phyloP scores from a whole-genome alignment of 2,888 invertebrate genomes.

The Leptinotarsa peninsularis region DNA sequence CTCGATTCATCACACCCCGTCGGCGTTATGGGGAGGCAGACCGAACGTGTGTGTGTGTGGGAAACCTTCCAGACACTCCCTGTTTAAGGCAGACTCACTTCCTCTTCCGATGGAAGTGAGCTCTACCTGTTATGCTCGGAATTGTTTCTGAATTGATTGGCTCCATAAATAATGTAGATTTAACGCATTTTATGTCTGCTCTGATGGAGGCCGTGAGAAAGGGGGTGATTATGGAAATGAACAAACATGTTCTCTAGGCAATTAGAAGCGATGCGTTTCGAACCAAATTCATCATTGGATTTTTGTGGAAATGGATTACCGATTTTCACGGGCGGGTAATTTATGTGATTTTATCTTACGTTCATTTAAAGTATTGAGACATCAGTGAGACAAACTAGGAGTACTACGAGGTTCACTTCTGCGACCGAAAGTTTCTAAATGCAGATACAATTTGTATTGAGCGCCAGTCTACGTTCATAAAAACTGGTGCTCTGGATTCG shows the following conservation, averaged over 20 bases:
- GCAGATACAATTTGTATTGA: too few species aligned
- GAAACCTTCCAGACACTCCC: conserved; percentile 36
- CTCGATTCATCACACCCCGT: neutral
- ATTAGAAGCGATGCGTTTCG: neutral
- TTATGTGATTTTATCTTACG: neutral
- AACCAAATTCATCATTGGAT: neutral
- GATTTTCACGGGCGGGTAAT: neutral
- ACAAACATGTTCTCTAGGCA: neutral
- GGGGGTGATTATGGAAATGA: conserved; percentile 20
- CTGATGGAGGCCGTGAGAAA: conserved; percentile 19
- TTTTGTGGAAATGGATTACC: too few species aligned
- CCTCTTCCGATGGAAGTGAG: conserved; percentile 32
- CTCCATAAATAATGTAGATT: conserved; percentile 27
- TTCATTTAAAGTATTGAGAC: too few species aligned
- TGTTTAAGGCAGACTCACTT: conserved; percentile 38
- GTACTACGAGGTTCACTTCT: too few species aligned
- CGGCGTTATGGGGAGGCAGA: neutral
- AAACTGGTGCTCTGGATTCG: too few species aligned
- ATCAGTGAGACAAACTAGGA: too few species aligned
- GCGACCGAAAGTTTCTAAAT: too few species aligned
- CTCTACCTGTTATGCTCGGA: conserved; percentile 22
- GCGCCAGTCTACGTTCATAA: too few species aligned
- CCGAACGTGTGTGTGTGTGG: conserved; percentile 21
- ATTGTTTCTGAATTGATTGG: conserved; percentile 20
- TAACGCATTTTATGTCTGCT: conserved; percentile 18